Percentiles rank a stretch among this genome's conserved stretches.
Evolutionary conservation across 2,888 invertebrate genomes (phyloP).

Genomic region (Cecidostiba fungosa): DNA sequence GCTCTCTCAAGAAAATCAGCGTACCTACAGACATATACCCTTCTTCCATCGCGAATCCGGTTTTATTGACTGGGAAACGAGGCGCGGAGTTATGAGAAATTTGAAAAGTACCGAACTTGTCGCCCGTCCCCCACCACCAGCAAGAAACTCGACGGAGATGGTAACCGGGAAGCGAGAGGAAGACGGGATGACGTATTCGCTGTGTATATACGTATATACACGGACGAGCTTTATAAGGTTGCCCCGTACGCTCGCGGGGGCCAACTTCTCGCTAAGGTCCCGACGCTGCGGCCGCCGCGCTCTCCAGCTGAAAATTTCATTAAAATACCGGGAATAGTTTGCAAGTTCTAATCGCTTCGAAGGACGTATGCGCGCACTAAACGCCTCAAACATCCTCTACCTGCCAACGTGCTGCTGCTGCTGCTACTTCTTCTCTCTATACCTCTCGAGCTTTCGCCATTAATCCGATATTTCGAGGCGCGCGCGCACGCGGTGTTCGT

Average conservation of each 20-base stretch:
- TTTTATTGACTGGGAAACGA: conserved; percentile 60
- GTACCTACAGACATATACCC: background rate
- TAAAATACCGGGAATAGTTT: conserved; percentile 63
- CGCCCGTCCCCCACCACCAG: background rate
- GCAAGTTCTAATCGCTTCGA: conserved; percentile 56
- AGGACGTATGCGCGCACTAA: conserved; percentile 58
- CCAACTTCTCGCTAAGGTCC: conserved; percentile 54
- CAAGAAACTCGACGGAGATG: conserved; percentile 38
- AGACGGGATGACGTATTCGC: background rate
- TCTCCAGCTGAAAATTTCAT: conserved; percentile 63
- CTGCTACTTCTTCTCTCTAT: background rate
- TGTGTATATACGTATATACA: background rate
- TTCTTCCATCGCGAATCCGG: conserved; percentile 11
- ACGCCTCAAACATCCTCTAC: conserved; percentile 42
- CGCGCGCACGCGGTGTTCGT: conserved; percentile 15
- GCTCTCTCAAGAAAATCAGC: conserved; percentile 18
- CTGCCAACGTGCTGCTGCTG: background rate
- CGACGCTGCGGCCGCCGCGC: background rate
- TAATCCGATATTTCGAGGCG: conserved; percentile 38
- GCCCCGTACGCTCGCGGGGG: background rate
- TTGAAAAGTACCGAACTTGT: conserved; percentile 59
- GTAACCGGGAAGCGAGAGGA: background rate
- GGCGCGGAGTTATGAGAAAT: conserved; percentile 60
- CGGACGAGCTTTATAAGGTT: conserved; percentile 37
- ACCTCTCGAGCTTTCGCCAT: conserved; percentile 4